Base-by-base conservation (phyloP, 1,140 invertebrate genomes). In the Brachionus calyciflorus region DNA sequence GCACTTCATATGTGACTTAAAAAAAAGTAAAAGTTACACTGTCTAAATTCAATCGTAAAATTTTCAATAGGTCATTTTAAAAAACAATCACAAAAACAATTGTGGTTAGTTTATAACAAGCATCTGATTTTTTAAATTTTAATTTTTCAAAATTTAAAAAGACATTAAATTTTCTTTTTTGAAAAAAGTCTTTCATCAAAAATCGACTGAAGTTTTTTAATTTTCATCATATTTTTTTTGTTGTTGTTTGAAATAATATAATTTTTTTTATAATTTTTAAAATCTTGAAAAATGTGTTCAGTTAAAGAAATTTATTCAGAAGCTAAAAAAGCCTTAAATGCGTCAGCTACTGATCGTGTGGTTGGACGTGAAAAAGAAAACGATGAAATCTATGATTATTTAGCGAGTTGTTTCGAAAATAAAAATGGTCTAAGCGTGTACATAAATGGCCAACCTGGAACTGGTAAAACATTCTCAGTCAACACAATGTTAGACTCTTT, bases 361-460 rank as follows among this genome's bases (percentile, higher is more conserved):
- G 88, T 91, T 17, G 90, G 92, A 7, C 85, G 95, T 75, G 91
- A 95, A 81, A 84, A 87, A 49, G 91, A 98, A 85, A 87, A 91
- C 2, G 80, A 86, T 0, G 87, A 89, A 78, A 85, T 98, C 4
- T 85, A 87, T 14, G 82, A 86, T 0, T 93, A 93, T 84, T 86
- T 98, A 19, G 82, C 82, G 24, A 82, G 87, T 12, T 89, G 91
- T 82, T 80, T 95, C 19, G 81, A 88, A 0, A 87, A 88, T 0
- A 85, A 89, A 78, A 87, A 85, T 44, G 90, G 93, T 0, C 91
- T 90, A 10, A 92, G 92, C 33, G 81, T 98, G 12, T 98, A 98
- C 83, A 89, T 98, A 33, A 96, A 93, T 60, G 96, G 95, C 9
- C 91, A 93, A 30, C 95, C 94, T 2, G 96, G 96, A 12, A 98